Base-by-base conservation (phyloP, 1,140 invertebrate species). In the Venustaconcha ellipsiformis region DNA sequence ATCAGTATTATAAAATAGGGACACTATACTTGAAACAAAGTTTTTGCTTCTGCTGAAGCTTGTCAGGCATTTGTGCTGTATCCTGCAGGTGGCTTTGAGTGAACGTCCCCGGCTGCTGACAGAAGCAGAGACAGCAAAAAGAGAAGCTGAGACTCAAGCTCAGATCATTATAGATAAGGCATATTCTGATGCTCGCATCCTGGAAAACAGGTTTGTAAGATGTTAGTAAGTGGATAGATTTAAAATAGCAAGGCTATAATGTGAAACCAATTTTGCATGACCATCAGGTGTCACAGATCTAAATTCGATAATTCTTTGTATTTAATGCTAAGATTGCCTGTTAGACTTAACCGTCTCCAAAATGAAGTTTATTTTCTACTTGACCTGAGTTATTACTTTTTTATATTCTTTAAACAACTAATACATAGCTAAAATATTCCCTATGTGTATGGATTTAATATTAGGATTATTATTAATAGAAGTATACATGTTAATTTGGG, bases 121-220 rank as follows among this genome's bases (percentile, higher is more conserved):
- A 8, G 75, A 77, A 59, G 74, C 74, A 14, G 72, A 84, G 20
- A 88, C 86, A 23, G 80, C 78, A 59, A 83, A 79, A 67, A 76
- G 72, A 66, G 83, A 88, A 70, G 87, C 87, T 15, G 82, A 84
- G 67, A 84, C 85, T 8, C 81, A 84, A 67, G 79, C 82, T 4
- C 57, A 82, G 59, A 88, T 88, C 60, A 86, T 84, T 30, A 60
- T 83, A 18, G 79, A 87, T 37, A 85, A 84, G 67, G 85, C 87
- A 15, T 65, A 79, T 18, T 86, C 85, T 6, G 80, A 87, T 66
- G 80, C 85, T 17, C 82, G 83, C n/a, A 88, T 88, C 48, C 69
- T 84, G 30, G 57, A 80, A 58, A 81, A 80, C 74, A 82, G 80
- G 86, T 87, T 72, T 72, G 75, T 76, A 8, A 13, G 11, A 15